These are phyloP conservation scores for Carcina quercana DNA, from an alignment of 2,888 invertebrate species.

Conservation along the genomic window DNA sequence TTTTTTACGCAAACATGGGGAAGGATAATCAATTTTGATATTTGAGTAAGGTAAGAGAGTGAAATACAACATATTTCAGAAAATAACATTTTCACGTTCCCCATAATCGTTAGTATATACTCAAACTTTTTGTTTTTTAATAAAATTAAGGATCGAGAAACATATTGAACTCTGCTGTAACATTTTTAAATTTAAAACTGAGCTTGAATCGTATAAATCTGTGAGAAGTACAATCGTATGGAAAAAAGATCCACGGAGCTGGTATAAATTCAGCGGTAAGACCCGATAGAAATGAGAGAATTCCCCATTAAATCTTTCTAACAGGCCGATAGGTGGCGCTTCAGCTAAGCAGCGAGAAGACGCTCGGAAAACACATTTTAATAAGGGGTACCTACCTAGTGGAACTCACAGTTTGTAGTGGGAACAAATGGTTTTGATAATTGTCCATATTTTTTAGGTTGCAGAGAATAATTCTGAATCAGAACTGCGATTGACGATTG, in stretches of 20 bases:
- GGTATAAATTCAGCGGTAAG: slow-evolving; percentile 58
- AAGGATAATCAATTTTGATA: too few species aligned
- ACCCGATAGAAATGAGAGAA: slow-evolving; percentile 67
- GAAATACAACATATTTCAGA: too few species aligned
- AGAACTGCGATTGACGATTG: too few species aligned
- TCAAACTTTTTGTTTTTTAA: too few species aligned
- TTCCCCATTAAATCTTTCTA: slow-evolving; percentile 58
- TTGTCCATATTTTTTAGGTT: slow-evolving; percentile 3
- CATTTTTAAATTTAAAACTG: slow-evolving; percentile 18
- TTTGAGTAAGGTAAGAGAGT: too few species aligned
- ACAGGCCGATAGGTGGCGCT: slow-evolving; percentile 61
- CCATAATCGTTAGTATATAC: too few species aligned
- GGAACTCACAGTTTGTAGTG: slow-evolving; percentile 14
- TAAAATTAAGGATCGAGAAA: too few species aligned
- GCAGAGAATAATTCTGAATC: too few species aligned
- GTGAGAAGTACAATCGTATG: slow-evolving; percentile 52
- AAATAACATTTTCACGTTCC: too few species aligned
- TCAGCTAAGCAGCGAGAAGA: slow-evolving; percentile 42
- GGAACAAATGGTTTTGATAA: slow-evolving; percentile 29
- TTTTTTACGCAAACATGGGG: too few species aligned
- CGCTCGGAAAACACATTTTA: slow-evolving; percentile 59
- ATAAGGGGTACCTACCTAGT: slow-evolving; percentile 41
- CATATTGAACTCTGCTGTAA: too few species aligned
- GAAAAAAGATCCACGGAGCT: slow-evolving; percentile 55
- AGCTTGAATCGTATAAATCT: slow-evolving; percentile 36